Base-by-base conservation (phyloP, 2,888 invertebrate species). In the Lamellibrachia satsuma region DNA sequence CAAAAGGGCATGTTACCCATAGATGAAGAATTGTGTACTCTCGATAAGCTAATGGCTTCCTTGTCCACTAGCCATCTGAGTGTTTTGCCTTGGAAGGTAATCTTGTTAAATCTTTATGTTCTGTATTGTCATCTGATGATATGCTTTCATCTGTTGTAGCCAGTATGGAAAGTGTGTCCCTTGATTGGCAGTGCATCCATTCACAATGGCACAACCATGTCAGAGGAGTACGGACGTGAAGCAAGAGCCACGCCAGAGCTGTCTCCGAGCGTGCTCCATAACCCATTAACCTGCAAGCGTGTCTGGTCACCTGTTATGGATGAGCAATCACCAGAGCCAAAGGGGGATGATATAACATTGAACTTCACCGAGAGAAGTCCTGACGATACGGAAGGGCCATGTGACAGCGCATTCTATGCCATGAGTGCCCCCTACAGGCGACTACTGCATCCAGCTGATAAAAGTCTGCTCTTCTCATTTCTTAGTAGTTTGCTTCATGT, bases 371-470 rank as follows among this genome's bases (percentile, higher is more conserved):
- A 75, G 75, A 75, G 75, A 2, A 75, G 6, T n/a, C 75, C 75
- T n/a, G 75, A 75, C 6, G 75, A 75, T 2, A 7, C 22, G 51
- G 52, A 11, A n/a, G 6, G 15, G 39, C 91, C 91, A 91, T 91
- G 91, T 11, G 52, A 91, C 51, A 27, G 91, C 52, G 52, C 11
- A 2, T 39, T 39, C 39, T 90, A 92, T 52, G 52, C 75, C 75
- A 75, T 15, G 11, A 75, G 96, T 94, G 96, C 97, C 7, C 96
- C 97, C 7, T 95, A 96, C 92, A 95, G 94, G 90, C 95, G 96
- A n/a, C 95, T 97, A 91, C 95, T 95, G 57, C 97, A 97, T 94
- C 96, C 96, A 22, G 96, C 96, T 92, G 96, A 96, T 94, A 96
- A 96, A 94, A 96, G 96, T 93, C 95, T 97, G n/a, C 95, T 95